Percentiles rank a stretch among this genome's conserved stretches.
Evolutionary conservation across 37 sponge, comb jelly and placozoan species (phyloP).

Genomic region (Spongilla lacustris): DNA sequence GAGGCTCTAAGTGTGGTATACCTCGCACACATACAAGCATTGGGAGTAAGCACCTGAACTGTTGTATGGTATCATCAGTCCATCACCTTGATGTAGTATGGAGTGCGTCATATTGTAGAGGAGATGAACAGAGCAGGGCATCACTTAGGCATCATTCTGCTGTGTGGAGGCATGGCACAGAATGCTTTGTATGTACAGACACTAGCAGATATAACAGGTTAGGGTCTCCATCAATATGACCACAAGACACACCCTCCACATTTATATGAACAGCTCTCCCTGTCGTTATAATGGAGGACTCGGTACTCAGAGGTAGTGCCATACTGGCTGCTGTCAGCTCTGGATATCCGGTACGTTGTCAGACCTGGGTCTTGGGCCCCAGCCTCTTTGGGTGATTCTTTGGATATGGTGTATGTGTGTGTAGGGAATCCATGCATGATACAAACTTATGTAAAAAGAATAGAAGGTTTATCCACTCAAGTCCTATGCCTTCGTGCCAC

Average conservation of each 20-base stretch:
- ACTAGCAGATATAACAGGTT: constrained; percentile 77
- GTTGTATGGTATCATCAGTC: neutral
- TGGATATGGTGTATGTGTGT: neutral
- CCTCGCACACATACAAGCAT: constrained; percentile 75
- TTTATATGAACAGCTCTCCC: constrained; percentile 23
- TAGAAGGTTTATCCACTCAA: too few species aligned
- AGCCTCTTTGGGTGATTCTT: neutral
- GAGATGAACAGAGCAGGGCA: constrained; percentile 46
- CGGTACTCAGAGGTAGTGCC: constrained; percentile 72
- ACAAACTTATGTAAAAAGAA: too few species aligned
- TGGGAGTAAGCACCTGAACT: constrained; percentile 66
- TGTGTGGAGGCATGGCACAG: constrained; percentile 69
- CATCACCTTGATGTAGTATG: constrained; percentile 28
- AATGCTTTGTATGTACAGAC: constrained; percentile 63
- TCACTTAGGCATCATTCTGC: constrained; percentile 39
- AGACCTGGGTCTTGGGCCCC: neutral
- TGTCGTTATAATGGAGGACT: constrained; percentile 60
- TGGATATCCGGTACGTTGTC: constrained; percentile 12
- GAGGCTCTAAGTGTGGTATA: constrained; percentile 60
- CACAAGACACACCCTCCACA: neutral
- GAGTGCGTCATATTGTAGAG: constrained; percentile 72
- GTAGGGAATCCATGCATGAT: too few species aligned
- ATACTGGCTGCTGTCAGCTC: constrained; percentile 67
- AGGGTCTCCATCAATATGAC: neutral
- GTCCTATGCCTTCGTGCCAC: too few species aligned